Evolutionary conservation across 2,888 invertebrate species (phyloP), one percentile per base, ranked within the genome.

Genomic region (Apantesis nais): DNA sequence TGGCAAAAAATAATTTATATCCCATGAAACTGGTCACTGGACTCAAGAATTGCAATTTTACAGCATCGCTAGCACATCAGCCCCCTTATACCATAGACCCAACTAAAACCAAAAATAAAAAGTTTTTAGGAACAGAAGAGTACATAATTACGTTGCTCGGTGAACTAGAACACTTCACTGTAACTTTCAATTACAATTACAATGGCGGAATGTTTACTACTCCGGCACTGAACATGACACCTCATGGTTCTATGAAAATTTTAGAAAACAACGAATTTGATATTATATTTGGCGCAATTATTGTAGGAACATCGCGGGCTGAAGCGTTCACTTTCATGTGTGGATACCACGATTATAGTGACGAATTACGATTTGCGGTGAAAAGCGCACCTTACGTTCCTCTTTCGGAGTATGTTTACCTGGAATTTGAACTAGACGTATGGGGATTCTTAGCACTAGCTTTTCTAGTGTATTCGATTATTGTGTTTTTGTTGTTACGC

Each of bases 31-130:
- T 84, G 0, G 72, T 79, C 4, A 88, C 84, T 11, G 88, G 86
- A 12, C 76, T 92, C 3, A 78, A 73, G 39, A 88, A 88, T 52
- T 93, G 92, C 72, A 87, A 85, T 2, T 74, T 92, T 12, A 82
- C 75, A 37, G 83, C 86, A 1, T 78, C 84, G 0, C 73, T 84
- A 1, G 70, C 73, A 0, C 74, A 81, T 66, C 70, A 75, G 8
- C 75, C 75, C n/a, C 81, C 81, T 4, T 79, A 22, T 44, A 37
- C 68, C 0, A n/a, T 77, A 61, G 39, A 78, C 52, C 86, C 83
- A 22, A 25, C 61, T 12, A 52, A 55, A 39, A 66, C 37, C 37
- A 31, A 67, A 1, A 31, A 72, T 16, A 64, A 16, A 52, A 55
- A n/a, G 5, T 22, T 11, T 44, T 12, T 78, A 52, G 81, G 80